Evolutionary conservation across 2,888 invertebrate species (phyloP).

Genomic region (Drosophila setosimentum): DNA sequence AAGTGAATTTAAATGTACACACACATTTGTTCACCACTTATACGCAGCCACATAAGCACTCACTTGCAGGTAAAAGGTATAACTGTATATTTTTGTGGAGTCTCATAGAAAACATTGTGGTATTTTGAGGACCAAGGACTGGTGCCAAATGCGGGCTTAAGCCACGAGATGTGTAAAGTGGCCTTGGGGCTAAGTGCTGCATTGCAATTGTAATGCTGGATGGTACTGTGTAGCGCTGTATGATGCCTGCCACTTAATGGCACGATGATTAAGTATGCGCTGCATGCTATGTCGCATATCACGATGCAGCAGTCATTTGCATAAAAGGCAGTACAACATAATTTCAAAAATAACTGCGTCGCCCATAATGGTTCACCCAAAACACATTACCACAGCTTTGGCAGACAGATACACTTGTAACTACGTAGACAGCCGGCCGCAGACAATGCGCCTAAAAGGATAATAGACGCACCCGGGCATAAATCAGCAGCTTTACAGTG

Average conservation of each 20-base stretch:
- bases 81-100: constrained; percentile 1
- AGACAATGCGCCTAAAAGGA: constrained; percentile 41
- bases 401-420: constrained; percentile 25
- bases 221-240: neutral
- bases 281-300: constrained; percentile 46
- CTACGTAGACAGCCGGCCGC: constrained; percentile 8
- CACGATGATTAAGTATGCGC: constrained; percentile 70
- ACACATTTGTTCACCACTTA: constrained; percentile 8
- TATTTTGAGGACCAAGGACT: neutral
- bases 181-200: constrained; percentile 48
- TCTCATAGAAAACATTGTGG: neutral
- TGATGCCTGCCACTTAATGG: constrained; percentile 66
- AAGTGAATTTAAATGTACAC: constrained; percentile 17
- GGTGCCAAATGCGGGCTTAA: neutral
- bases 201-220: constrained; percentile 26
- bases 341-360: constrained; percentile 47
- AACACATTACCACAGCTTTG: constrained; percentile 33
- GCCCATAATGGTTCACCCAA: constrained; percentile 36
- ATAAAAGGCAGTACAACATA: constrained; percentile 55
- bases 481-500: constrained; percentile 60
- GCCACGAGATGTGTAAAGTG: constrained; percentile 9
- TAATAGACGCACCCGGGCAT: constrained; percentile 56
- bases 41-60: constrained; percentile 7
- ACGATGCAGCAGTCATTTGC: constrained; percentile 67
- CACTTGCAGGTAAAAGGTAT: constrained; percentile 18